Evolutionary conservation across 2,113 vertebrate species (phyloP), one percentile per base, ranked within the genome.

Genomic region (Pterocles orientalis): DNA sequence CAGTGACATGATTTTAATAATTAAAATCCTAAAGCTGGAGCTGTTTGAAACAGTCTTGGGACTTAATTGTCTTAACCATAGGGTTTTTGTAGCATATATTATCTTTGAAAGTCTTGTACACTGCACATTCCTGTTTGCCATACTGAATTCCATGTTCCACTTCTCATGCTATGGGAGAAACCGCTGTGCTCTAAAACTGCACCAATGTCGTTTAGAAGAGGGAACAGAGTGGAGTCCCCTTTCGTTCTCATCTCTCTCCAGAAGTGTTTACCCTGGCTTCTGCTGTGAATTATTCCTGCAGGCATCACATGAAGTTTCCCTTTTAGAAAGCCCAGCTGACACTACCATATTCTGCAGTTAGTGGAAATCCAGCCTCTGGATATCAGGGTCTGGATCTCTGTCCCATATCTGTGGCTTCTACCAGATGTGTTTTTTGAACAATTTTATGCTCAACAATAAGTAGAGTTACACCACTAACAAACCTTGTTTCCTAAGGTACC

Each of bases 1-100:
- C 61, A 43, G 18, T 82, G 58, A 73, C 36, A 25, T 92, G 78
- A 92, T 91, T 94, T 94, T 92, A 91, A 87, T 92, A 76, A 95
- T 95, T 72, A 77, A 91, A 91, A 81, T 82, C 88, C 65, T 85
- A 65, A 87, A 94, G 73, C 50, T 88, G 88, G 53, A 91, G 69
- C 83, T 89, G 12, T 91, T 95, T 86, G 53, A 21, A 94, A 61
- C 16, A 81, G 26, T 87, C 86, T 84, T 75, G 66, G 28, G 82
- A 70, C 36, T 84, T 78, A 58, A 82, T 76, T 87, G 70, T 84
- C 83, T 72, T 70, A 86, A 60, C 65, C 14, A 48, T 78, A 5
- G 4, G 23, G 60, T 0, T 34, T 91, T 92, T 92, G 41, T 70
- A 80, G 78, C n/a, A 12, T 57, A 0, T 65, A 6, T 71, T 51